Evolutionary conservation across 1,140 invertebrate species (phyloP).

Genomic region (Drosophila truncata): DNA sequence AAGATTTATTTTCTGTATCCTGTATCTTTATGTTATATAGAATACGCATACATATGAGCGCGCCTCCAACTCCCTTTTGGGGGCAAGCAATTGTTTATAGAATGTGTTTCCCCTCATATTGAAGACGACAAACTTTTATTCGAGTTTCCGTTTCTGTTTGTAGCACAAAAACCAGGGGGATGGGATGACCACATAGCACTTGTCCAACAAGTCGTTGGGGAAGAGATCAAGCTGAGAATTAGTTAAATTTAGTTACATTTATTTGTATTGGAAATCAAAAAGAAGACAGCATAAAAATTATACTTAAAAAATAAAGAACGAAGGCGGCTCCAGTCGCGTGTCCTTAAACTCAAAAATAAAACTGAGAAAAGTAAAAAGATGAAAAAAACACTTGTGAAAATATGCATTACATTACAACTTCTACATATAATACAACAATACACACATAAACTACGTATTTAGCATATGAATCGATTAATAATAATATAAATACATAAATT

Average conservation of each 20-base stretch:
- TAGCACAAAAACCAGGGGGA: constrained; percentile 60
- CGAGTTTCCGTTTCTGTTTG: constrained; percentile 62
- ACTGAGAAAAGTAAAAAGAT: constrained; percentile 20
- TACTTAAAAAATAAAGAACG: constrained; percentile 16
- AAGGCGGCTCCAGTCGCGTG: constrained; percentile 43
- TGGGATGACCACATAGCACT: constrained; percentile 53
- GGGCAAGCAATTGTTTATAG: constrained; percentile 62
- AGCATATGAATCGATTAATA: constrained; percentile 70
- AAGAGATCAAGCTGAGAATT: constrained; percentile 52
- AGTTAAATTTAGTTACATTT: constrained; percentile 83
- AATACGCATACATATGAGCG: constrained; percentile 78
- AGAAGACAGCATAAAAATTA: constrained; percentile 33
- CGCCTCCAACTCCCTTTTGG: background rate
- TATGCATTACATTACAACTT: constrained; percentile 76
- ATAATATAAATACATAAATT: constrained; percentile 67
- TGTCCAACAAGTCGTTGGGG: constrained; percentile 72
- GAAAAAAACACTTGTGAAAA: constrained; percentile 74
- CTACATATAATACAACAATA: constrained; percentile 51
- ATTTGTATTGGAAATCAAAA: constrained; percentile 72
- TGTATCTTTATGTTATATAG: constrained; percentile 68
- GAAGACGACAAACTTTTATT: constrained; percentile 34
- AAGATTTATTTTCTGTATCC: constrained; percentile 48
- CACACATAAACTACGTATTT: constrained; percentile 55
- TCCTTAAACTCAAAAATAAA: constrained; percentile 59
- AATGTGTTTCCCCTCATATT: constrained; percentile 26